Conservation (phyloP, 2,113 vertebrate genomes). For the Athene cunicularia region DNA sequence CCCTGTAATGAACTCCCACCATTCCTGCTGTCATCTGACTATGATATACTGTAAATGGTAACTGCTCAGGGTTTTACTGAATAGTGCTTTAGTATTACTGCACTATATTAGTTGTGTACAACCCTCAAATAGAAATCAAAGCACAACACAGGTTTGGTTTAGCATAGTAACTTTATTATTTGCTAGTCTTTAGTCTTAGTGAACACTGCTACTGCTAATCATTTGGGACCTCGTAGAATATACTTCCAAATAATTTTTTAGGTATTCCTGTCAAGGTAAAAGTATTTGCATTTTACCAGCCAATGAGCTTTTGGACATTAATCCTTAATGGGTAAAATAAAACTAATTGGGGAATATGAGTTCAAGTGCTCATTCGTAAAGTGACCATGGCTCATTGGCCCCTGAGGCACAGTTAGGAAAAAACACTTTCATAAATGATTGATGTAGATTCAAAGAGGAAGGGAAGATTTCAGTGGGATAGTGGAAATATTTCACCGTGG, state of each 20-base stretch:
- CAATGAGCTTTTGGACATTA: conserved; percentile 44
- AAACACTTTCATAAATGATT: conserved; percentile 23
- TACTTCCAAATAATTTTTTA: conserved; percentile 35
- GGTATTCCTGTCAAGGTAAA: conserved; percentile 11
- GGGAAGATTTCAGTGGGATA: not conserved
- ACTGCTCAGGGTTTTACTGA: conserved; percentile 75
- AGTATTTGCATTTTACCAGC: not conserved
- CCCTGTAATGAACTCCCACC: conserved; percentile 88
- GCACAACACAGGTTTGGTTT: conserved; percentile 36
- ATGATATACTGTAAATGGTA: conserved; percentile 81
- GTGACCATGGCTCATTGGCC: conserved; percentile 31
- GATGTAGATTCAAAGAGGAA: not conserved
- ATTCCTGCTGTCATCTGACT: conserved; percentile 79
- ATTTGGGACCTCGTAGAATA: conserved; percentile 3
- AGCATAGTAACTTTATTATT: conserved; percentile 62
- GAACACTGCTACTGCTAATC: not conserved
- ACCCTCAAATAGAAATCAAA: conserved; percentile 73
- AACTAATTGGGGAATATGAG: conserved; percentile 56
- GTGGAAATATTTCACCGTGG: not conserved
- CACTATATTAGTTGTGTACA: conserved; percentile 72
- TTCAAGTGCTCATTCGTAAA: conserved; percentile 21
- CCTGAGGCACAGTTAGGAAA: conserved; percentile 7
- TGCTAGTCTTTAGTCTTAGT: conserved; percentile 44
- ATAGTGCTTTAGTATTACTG: conserved; percentile 70
- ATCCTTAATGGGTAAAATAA: conserved; percentile 60